A percentile compares a stretch with the other conserved stretches of the same genome.
Conservation (phyloP, 2,113 vertebrate genomes). For the Sminthopsis crassicaudata region DNA sequence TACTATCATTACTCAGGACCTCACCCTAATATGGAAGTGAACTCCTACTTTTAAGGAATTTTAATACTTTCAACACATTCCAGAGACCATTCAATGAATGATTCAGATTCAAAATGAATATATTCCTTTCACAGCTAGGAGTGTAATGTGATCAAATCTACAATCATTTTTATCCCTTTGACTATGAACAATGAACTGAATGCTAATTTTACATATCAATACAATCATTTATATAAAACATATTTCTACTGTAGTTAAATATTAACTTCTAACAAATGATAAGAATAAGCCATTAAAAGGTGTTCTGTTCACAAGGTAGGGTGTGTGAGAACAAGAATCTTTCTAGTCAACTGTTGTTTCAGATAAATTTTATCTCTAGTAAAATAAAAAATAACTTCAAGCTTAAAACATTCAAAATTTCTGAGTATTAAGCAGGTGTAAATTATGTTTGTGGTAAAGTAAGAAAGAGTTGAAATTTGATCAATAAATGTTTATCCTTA, state of each 20-base stretch:
- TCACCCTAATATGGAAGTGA: conserved; percentile 6
- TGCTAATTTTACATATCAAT: conserved; percentile 29
- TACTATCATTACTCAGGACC: not conserved
- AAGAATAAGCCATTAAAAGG: conserved; percentile 30
- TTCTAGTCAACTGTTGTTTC: conserved; percentile 43
- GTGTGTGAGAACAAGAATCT: conserved; percentile 26
- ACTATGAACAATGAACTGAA: conserved; percentile 36
- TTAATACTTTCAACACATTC: conserved; percentile 4
- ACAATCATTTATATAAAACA: conserved; percentile 21
- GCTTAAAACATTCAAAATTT: conserved; percentile 10
- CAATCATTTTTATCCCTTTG: conserved; percentile 31
- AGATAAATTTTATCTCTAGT: conserved; percentile 11
- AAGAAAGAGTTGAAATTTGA: not conserved
- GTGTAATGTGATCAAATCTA: conserved; percentile 36
- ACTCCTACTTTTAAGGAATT: not conserved
- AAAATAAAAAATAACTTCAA: not conserved
- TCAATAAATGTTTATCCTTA: conserved; percentile 13
- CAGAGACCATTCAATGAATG: conserved; percentile 16
- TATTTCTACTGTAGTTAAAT: conserved; percentile 32
- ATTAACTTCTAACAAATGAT: conserved; percentile 25
- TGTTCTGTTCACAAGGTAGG: not conserved
- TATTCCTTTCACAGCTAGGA: not conserved
- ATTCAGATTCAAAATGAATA: conserved; percentile 45
- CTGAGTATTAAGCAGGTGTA: not conserved
- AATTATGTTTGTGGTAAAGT: not conserved